Conservation (phyloP, 2,797 vertebrate species). For the Gymnothorax reevesii region DNA sequence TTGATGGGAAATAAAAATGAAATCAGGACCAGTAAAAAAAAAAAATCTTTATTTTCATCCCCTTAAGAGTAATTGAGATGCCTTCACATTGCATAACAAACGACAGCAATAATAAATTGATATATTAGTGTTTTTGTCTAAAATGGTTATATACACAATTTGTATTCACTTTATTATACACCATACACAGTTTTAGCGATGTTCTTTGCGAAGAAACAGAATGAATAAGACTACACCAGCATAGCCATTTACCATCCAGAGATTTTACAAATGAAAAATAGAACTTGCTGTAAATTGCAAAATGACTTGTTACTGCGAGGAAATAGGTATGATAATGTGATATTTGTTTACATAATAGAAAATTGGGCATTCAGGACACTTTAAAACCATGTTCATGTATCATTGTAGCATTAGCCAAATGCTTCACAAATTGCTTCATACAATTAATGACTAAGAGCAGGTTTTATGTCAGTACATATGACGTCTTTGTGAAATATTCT, state of each 20-base stretch:
- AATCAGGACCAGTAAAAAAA: background rate
- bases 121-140: constrained; percentile 54
- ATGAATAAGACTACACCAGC: constrained; percentile 26
- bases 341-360: background rate
- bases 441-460: background rate
- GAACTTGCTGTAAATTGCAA: background rate
- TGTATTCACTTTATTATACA: constrained; percentile 17
- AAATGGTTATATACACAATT: constrained; percentile 36
- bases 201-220: constrained; percentile 9
- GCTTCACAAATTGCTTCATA: constrained; percentile 11
- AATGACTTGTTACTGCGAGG: background rate
- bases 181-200: background rate
- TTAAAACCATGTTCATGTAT: background rate
- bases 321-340: background rate
- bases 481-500: too few relatives aligned
- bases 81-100: constrained; percentile 38
- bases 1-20: background rate
- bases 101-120: constrained; percentile 45
- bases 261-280: constrained; percentile 5
- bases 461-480: background rate
- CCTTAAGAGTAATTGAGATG: background rate
- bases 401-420: background rate
- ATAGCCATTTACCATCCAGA: constrained; percentile 10
- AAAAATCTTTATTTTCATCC: constrained; percentile 9
- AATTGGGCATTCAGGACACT: background rate